Evolutionary conservation across 2,113 vertebrate species (phyloP).

Genomic region (Thomomys bottae): DNA sequence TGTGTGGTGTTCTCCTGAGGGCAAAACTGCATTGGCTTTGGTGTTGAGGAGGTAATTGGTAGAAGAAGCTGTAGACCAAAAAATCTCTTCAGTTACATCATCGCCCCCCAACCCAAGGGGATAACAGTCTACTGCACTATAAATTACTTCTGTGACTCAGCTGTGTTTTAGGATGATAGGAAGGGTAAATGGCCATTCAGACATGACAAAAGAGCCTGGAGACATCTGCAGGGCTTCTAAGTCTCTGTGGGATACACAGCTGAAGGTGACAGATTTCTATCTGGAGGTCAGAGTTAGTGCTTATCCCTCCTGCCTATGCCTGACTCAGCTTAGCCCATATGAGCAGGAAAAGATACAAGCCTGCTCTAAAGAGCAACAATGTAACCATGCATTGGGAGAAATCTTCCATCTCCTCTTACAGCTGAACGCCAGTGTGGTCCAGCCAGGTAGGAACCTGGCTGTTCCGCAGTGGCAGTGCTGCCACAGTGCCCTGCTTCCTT

Average conservation of each 20-base stretch:
- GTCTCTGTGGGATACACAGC: rapidly evolving
- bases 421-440: too few species aligned
- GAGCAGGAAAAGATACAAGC: background rate
- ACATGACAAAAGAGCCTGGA: rapidly evolving
- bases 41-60: rapidly evolving
- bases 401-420: background rate
- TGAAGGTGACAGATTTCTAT: rapidly evolving
- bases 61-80: background rate
- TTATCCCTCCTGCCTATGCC: background rate
- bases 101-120: background rate
- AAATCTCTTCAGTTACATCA: too few species aligned
- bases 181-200: background rate
- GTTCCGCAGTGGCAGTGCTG: background rate
- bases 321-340: background rate
- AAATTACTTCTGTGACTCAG: too few species aligned
- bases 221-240: too few species aligned
- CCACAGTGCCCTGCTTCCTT: too few species aligned
- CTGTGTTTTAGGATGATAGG: rapidly evolving
- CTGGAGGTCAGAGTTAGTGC: background rate
- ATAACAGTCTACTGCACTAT: too few species aligned
- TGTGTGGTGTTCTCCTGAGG: background rate
- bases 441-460: background rate
- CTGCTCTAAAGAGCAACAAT: background rate
- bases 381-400: rapidly evolving
- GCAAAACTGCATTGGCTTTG: background rate